Evolutionary conservation across 2,797 vertebrate species (phyloP).

Genomic region (Hypotaenidia okinawae): DNA sequence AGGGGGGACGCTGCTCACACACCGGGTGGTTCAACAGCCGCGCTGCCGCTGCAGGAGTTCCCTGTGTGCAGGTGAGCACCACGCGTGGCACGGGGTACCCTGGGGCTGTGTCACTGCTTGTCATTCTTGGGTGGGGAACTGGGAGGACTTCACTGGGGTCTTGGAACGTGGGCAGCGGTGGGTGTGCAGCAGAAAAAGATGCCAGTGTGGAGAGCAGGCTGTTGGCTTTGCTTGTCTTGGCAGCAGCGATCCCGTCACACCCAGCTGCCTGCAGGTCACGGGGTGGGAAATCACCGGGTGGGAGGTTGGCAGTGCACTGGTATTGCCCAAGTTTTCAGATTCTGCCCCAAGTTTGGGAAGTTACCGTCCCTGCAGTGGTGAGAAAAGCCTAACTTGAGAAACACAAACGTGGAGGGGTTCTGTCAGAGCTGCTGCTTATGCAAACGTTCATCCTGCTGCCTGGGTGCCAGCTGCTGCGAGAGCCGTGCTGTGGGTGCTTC

Average conservation of each 20-base stretch:
- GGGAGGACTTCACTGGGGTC: background rate
- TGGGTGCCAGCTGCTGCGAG: background rate
- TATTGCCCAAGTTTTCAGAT: background rate
- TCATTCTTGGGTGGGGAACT: background rate
- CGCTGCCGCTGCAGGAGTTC: rapidly evolving
- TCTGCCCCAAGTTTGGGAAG: background rate
- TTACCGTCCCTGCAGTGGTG: background rate
- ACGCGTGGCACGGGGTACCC: background rate
- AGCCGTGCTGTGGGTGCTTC: background rate
- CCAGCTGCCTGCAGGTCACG: no score
- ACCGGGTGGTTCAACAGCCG: background rate
- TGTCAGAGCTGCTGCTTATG: background rate
- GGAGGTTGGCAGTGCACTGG: background rate
- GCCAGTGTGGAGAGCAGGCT: background rate
- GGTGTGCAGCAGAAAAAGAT: background rate
- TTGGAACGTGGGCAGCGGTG: background rate
- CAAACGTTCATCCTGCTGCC: background rate
- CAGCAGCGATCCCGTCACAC: rapidly evolving
- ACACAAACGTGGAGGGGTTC: background rate
- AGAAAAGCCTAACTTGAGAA: background rate
- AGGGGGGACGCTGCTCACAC: background rate
- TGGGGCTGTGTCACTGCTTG: rapidly evolving
- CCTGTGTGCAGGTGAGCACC: background rate
- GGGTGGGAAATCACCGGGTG: background rate
- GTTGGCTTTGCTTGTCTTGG: rapidly evolving